Base-by-base conservation (phyloP, 1,140 invertebrate genomes). In the Drosophila pseudoobscura region DNA sequence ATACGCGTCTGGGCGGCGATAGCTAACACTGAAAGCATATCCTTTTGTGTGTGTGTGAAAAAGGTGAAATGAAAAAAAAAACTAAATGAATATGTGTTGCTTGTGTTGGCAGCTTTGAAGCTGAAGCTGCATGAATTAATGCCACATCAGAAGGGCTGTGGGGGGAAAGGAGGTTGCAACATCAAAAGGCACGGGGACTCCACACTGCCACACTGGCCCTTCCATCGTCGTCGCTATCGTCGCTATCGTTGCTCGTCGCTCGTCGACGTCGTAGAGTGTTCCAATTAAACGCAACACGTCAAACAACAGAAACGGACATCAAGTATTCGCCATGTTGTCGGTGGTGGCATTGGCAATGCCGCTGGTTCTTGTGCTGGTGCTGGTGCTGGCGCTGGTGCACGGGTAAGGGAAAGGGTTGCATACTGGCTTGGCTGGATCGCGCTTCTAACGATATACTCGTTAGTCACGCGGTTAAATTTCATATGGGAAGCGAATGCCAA, bases 211-310 rank as follows among this genome's bases (percentile, higher is more conserved):
- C 53, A 47, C 52, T 51, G 54, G 58, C 58, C 49, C 31, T 26
- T 13, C 54, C 72, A 45, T 49, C 73, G 53, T 51, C 69, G 55
- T 60, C 44, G 52, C 47, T 55, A 41, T 76, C 52, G 46, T 44
- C 31, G 22, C 31, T n/a, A 17, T 17, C 63, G 49, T 44, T 43
- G 17, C 31, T n/a, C 63, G 49, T 54, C 35, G 31, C 29, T 29
- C 45, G 45, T 45, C 45, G 26, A 11, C 68, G 56, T 68, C 79
- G 80, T 65, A 58, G 80, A 85, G 82, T 85, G 82, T 77, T 87
- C 80, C 82, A 85, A 85, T 85, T 85, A 85, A 85, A 85, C 80
- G 85, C 80, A 78, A 85, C 80, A 80, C 80, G 80, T 87, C 80
- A 85, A 87, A 80, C 82, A 85, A 87, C 80, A 85, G 63, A 54